A percentile compares a stretch with the other conserved stretches of the same genome.
Evolutionary conservation across 2,888 invertebrate species (phyloP).

Genomic region (Cheilosia grossa): DNA sequence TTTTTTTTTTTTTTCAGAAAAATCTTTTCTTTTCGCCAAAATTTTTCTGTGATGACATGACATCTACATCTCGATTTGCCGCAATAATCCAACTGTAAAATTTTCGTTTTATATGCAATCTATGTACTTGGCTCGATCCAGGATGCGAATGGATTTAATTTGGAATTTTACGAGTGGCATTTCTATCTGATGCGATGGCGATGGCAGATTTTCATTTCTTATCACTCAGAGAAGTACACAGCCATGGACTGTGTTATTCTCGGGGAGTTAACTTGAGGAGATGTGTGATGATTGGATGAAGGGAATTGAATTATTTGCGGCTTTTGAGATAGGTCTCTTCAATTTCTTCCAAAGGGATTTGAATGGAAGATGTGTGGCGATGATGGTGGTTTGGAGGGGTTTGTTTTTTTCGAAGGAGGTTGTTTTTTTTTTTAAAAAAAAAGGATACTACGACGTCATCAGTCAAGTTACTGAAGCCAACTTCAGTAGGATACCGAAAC

Average conservation of each 20-base stretch:
- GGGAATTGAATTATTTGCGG: slow-evolving; percentile 35
- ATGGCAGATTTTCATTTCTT: slow-evolving; percentile 1
- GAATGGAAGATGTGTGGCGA: too few relatives aligned
- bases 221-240: not conserved
- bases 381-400: too few relatives aligned
- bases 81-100: slow-evolving; percentile 58
- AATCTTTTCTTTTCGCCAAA: not conserved
- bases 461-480: too few relatives aligned
- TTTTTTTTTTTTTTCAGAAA: not conserved
- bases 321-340: not conserved
- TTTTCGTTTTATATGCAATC: slow-evolving; percentile 70
- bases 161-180: slow-evolving; percentile 21
- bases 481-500: too few relatives aligned
- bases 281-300: slow-evolving; percentile 42
- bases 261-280: slow-evolving; percentile 15
- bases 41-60: slow-evolving; percentile 32
- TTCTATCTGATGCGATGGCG: not conserved
- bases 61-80: slow-evolving; percentile 43
- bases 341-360: too few relatives aligned
- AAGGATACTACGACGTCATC: too few relatives aligned
- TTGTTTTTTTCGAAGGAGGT: too few relatives aligned
- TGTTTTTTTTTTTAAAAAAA: too few relatives aligned
- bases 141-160: slow-evolving; percentile 45
- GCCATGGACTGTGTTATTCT: not conserved
- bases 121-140: slow-evolving; percentile 15